Evolutionary conservation across 2,113 vertebrate species (phyloP).

Genomic region (Chionodraco myersi): DNA sequence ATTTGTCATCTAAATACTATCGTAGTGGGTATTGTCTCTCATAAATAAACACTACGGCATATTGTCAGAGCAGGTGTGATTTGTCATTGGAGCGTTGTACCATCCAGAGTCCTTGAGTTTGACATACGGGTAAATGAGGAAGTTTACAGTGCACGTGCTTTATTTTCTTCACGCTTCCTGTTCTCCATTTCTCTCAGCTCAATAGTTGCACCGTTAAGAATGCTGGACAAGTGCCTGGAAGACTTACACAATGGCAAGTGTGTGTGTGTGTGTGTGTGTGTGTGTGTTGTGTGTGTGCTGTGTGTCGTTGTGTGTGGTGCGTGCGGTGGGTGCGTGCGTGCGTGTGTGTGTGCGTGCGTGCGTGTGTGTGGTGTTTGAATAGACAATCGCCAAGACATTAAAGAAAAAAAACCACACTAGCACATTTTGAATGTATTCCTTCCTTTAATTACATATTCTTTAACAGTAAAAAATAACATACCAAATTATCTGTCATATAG

Average conservation of each 20-base stretch:
- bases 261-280: conserved; percentile 12
- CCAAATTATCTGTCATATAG: conserved; percentile 42
- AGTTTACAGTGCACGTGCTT: not conserved
- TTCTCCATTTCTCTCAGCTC: conserved; percentile 1
- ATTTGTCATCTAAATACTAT: not conserved
- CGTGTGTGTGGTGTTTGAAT: conserved; percentile 22
- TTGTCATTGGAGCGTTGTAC: not conserved
- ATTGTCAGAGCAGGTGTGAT: conserved; percentile 5
- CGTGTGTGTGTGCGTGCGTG: too few species aligned
- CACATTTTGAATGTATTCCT: conserved; percentile 76
- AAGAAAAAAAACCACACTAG: conserved; percentile 68
- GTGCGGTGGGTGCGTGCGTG: not conserved
- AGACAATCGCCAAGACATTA: conserved; percentile 48
- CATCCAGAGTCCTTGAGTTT: not conserved
- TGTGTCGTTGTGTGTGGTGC: not conserved
- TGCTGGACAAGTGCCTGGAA: conserved; percentile 58
- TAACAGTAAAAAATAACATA: conserved; percentile 66
- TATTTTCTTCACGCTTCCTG: conserved; percentile 22
- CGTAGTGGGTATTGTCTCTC: not conserved
- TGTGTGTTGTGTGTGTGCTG: conserved; percentile 29
- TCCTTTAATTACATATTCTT: conserved; percentile 51
- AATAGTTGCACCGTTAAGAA: conserved; percentile 43
- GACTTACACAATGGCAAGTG: conserved; percentile 54
- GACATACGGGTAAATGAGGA: conserved; percentile 1
- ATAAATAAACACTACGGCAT: not conserved